These are phyloP conservation scores for Coecobrya sp. DNA, from an alignment of 2,888 invertebrate genomes.

Conservation along the genomic window DNA sequence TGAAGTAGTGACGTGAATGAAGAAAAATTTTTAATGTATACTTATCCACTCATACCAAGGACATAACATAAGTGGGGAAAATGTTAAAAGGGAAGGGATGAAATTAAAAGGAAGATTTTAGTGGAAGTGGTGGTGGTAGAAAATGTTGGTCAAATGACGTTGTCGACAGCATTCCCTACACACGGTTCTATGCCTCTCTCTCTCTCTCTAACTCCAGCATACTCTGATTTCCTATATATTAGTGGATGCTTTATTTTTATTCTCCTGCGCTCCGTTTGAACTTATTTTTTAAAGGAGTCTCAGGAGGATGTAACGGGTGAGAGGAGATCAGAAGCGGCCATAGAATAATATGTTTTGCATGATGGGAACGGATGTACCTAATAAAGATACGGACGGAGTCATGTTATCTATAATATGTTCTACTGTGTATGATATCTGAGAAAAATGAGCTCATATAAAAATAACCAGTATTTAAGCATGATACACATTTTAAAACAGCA, in stretches of 20 bases:
- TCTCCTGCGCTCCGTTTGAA: neutral
- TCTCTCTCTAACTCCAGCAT: neutral
- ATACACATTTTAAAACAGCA: too few species aligned
- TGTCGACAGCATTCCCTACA: neutral
- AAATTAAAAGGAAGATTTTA: conserved; percentile 42
- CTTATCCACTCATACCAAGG: conserved; percentile 62
- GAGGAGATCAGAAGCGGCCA: conserved; percentile 28
- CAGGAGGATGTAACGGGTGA: conserved; percentile 70
- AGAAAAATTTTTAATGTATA: conserved; percentile 34
- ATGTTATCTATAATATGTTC: neutral
- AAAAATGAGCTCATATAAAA: too few species aligned
- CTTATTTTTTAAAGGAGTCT: neutral
- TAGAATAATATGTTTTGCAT: neutral
- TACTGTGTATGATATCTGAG: too few species aligned
- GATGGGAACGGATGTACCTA: conserved; percentile 66
- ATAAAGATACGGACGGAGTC: conserved; percentile 31
- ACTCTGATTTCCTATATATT: conserved; percentile 42
- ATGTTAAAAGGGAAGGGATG: conserved; percentile 40
- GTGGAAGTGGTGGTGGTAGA: neutral
- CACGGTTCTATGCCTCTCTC: neutral
- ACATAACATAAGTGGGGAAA: conserved; percentile 22
- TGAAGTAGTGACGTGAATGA: neutral
- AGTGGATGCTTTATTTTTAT: conserved; percentile 4
- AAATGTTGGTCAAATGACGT: conserved; percentile 60
- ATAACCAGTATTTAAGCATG: too few species aligned